Evolutionary conservation across 2,797 vertebrate genomes (phyloP), one percentile per base, ranked within the genome.

Genomic region (Squalus acanthias): DNA sequence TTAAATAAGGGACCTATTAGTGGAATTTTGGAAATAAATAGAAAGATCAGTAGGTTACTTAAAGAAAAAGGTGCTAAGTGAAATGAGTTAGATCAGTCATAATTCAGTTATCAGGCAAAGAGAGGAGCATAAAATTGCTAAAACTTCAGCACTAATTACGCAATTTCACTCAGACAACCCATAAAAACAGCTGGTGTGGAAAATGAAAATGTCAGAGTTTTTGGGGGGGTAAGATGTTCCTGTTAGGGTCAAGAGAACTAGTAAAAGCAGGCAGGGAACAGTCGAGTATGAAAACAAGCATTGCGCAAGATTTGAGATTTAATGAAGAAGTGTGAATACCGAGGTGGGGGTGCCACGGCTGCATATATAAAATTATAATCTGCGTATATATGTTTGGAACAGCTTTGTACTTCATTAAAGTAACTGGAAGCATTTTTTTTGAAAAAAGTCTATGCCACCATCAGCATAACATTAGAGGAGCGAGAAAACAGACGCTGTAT

Each of bases 391-490:
- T 65, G 29, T 26, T 85, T 29, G 15, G 26, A 57, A 17, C 12
- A 91, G 24, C 29, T 33, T n/a, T 29, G 88, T 57, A 63, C 72
- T 76, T 76, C 33, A 24, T n/a, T n/a, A n/a, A 92, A 92, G 60
- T n/a, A 92, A 92, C 33, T 65, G 60, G n/a, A 92, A 50, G 33
- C 57, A n/a, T 17, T 46, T 70, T 29, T 74, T 57, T 9, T 7
- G 65, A 92, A 57, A 74, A 76, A 60, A 46, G 92, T 69, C 39
- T 53, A 5, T 95, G 46, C 46, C 26, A 33, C 46, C 63, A 67
- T 95, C 69, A 95, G 39, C 94, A 95, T 95, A 69, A 95, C 69
- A 95, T 70, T 69, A 95, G 69, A 74, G 88, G 57, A 91, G 13
- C 1, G 26, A 95, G 94, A 95, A 74, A 74, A 53, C 26, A 57